A percentile compares a stretch with the other conserved stretches of the same genome.
Evolutionary conservation across 1,140 invertebrate genomes (phyloP).

Genomic region (Drosophila murphyi): DNA sequence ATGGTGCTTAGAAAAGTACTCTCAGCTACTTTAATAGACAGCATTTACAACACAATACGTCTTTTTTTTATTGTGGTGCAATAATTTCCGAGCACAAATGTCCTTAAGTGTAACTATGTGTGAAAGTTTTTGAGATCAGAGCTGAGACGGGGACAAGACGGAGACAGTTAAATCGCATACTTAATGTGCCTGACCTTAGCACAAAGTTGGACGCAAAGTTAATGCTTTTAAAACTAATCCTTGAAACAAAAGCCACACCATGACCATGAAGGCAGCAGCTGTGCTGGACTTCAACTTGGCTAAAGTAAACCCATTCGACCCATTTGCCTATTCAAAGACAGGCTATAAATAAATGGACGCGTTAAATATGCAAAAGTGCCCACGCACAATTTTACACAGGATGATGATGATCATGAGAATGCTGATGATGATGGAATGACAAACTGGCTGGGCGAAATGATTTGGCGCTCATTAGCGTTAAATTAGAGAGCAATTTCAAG

Average conservation of each 20-base stretch:
- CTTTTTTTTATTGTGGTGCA: neutral
- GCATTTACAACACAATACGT: neutral
- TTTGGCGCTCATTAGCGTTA: constrained; percentile 79
- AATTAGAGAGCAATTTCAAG: constrained; percentile 77
- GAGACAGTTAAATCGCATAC: constrained; percentile 21
- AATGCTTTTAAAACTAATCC: constrained; percentile 48
- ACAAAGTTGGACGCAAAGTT: constrained; percentile 39
- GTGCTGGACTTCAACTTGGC: constrained; percentile 17
- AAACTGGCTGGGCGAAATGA: constrained; percentile 56
- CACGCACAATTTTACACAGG: constrained; percentile 33
- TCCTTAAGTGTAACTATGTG: constrained; percentile 40
- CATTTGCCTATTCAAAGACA: neutral
- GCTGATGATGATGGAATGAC: constrained; percentile 36
- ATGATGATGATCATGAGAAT: constrained; percentile 15
- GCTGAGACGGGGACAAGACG: neutral
- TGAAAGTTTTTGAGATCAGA: constrained; percentile 12
- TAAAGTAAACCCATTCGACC: neutral
- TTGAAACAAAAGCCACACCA: constrained; percentile 47
- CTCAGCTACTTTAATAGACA: neutral
- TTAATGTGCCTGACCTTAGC: constrained; percentile 46
- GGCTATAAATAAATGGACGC: constrained; percentile 45
- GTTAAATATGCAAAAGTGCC: constrained; percentile 47
- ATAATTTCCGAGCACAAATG: constrained; percentile 11
- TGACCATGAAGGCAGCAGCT: constrained; percentile 15
- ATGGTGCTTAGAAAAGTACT: neutral